Conservation (phyloP, 2,888 invertebrate species). For the Baronia brevicornis region DNA sequence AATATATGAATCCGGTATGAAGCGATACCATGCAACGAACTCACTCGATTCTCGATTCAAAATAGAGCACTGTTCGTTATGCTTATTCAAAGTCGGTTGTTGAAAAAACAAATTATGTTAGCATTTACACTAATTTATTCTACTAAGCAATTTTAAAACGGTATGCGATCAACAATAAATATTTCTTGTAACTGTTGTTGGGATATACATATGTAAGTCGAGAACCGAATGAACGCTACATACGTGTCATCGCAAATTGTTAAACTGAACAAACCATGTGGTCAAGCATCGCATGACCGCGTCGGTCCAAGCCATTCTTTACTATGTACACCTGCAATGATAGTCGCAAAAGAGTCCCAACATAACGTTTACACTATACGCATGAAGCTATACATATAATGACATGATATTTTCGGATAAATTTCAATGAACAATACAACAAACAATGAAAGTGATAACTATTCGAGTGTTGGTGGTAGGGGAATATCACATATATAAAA, state of each 20-base stretch:
- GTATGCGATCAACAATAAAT: too few relatives aligned
- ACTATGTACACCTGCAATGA: conserved; percentile 63
- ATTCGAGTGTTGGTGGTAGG: not conserved
- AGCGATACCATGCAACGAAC: conserved; percentile 15
- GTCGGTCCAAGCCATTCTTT: conserved; percentile 42
- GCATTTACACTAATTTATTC: too few relatives aligned
- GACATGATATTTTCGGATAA: not conserved
- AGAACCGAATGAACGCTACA: conserved; percentile 27
- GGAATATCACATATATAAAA: conserved; percentile 4
- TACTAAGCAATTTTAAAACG: too few relatives aligned
- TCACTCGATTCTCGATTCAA: conserved; percentile 16
- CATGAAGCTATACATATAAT: conserved; percentile 6
- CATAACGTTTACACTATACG: conserved; percentile 7
- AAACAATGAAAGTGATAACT: not conserved
- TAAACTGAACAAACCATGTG: conserved; percentile 63
- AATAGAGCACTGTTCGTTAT: too few relatives aligned
- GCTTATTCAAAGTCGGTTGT: conserved; percentile 6
- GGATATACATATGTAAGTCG: too few relatives aligned
- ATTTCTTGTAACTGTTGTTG: too few relatives aligned
- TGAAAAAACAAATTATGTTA: too few relatives aligned
- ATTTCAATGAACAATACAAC: not conserved
- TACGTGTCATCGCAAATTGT: conserved; percentile 31
- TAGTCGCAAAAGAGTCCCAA: conserved; percentile 52
- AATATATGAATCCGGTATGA: conserved; percentile 3
- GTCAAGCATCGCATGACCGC: conserved; percentile 62